Evolutionary conservation across 2,888 invertebrate genomes (phyloP).

Genomic region (Ormyrus pomaceus): DNA sequence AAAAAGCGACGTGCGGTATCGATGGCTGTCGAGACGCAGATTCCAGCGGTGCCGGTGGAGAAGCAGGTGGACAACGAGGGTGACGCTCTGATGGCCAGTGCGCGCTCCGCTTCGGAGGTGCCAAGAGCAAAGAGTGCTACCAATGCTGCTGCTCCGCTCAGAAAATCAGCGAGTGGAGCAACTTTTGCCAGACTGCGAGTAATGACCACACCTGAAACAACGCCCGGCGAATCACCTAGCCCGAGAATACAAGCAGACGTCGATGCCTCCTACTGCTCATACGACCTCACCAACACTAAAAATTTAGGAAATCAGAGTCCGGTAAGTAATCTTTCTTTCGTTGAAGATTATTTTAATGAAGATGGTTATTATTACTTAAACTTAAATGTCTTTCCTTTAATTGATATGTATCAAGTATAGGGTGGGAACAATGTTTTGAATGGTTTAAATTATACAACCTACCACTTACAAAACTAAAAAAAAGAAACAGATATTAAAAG

Average conservation of each 20-base stretch:
- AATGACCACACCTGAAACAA: slow-evolving; percentile 76
- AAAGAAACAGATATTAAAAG: neutral
- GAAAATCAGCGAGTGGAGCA: slow-evolving; percentile 78
- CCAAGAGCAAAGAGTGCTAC: slow-evolving; percentile 67
- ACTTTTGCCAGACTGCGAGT: slow-evolving; percentile 86
- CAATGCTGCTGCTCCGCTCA: slow-evolving; percentile 66
- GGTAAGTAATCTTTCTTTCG: slow-evolving; percentile 61
- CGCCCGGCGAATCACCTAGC: slow-evolving; percentile 78
- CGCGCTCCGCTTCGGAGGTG: slow-evolving; percentile 76
- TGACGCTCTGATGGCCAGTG: slow-evolving; percentile 79
- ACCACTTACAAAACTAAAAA: neutral
- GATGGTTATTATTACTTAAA: neutral
- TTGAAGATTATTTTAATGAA: neutral
- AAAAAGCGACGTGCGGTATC: slow-evolving; percentile 76
- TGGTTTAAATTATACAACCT: no score
- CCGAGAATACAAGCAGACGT: slow-evolving; percentile 79
- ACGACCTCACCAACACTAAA: slow-evolving; percentile 72
- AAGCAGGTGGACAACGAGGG: slow-evolving; percentile 78
- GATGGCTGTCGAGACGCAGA: slow-evolving; percentile 75
- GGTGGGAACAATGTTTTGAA: neutral
- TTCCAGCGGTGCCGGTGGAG: slow-evolving; percentile 67
- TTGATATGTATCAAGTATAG: no score
- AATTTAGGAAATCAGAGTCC: slow-evolving; percentile 73
- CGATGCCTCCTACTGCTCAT: slow-evolving; percentile 78
- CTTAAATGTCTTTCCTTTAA: neutral